phyloP scores from a whole-genome alignment of 2,113 vertebrate genomes.

The Trinectes maculatus region DNA sequence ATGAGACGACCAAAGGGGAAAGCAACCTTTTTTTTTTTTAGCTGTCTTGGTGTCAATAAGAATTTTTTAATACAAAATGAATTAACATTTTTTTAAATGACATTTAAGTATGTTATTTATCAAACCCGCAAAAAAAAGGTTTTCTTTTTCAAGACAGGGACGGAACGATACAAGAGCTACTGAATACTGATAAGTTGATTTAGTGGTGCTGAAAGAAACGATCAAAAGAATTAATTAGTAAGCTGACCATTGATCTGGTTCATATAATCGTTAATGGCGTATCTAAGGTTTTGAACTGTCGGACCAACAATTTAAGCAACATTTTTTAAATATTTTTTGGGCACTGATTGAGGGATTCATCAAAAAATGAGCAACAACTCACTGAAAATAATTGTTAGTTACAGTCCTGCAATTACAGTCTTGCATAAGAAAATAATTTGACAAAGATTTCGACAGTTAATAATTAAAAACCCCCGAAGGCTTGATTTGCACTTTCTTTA shows the following conservation, averaged over 20 bases:
- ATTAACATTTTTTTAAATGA: slow-evolving; percentile 1
- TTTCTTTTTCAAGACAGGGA: slow-evolving; percentile 3
- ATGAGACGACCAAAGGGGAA: slow-evolving; percentile 39
- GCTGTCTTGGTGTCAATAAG: slow-evolving; percentile 15
- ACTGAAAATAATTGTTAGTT: background rate
- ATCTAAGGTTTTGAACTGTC: background rate
- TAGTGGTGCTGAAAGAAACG: slow-evolving; percentile 17
- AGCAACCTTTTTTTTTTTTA: background rate
- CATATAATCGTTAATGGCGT: background rate
- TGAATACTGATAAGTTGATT: slow-evolving; percentile 7
- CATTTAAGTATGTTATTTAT: slow-evolving; percentile 1
- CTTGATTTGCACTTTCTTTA: background rate
- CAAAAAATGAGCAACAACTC: background rate
- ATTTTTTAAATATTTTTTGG: background rate
- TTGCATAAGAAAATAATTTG: background rate
- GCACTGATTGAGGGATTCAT: background rate
- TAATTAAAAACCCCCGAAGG: slow-evolving; percentile 1
- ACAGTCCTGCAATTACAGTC: background rate
- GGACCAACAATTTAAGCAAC: background rate
- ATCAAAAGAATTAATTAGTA: slow-evolving; percentile 34
- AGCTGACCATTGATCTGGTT: background rate
- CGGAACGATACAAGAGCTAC: background rate
- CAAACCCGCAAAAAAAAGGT: slow-evolving; percentile 1
- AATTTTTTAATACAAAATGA: slow-evolving; percentile 1
- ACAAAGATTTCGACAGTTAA: background rate